Conservation (phyloP, 1,140 invertebrate genomes). For the Nylanderia fulva region DNA sequence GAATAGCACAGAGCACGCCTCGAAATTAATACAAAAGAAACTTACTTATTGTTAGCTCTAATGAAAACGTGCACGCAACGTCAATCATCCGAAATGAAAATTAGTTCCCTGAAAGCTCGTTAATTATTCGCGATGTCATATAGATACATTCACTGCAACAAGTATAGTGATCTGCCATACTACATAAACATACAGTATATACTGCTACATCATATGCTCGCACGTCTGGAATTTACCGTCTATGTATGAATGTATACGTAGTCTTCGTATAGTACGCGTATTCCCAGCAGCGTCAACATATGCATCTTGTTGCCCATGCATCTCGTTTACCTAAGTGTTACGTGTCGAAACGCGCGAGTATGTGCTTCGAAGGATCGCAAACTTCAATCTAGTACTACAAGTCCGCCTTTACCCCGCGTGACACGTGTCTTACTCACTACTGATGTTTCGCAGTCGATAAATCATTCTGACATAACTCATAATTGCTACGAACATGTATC, state of each 20-base stretch:
- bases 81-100: conserved; percentile 47
- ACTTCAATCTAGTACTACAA: conserved; percentile 24
- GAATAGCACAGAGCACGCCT: neutral
- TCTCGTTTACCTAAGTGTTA: conserved; percentile 30
- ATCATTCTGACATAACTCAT: conserved; percentile 45
- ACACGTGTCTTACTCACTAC: conserved; percentile 43
- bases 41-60: neutral
- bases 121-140: conserved; percentile 46
- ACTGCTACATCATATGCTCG: neutral
- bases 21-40: neutral
- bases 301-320: neutral
- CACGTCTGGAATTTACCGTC: conserved; percentile 16
- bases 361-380: conserved; percentile 36
- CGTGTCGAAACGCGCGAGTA: conserved; percentile 40
- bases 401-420: conserved; percentile 29
- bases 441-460: conserved; percentile 40
- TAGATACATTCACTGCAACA: conserved; percentile 24
- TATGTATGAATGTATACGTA: conserved; percentile 11
- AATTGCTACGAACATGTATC: neutral
- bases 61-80: neutral
- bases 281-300: neutral
- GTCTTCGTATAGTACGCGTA: conserved; percentile 2
- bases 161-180: conserved; percentile 15
- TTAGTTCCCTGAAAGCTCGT: conserved; percentile 43
- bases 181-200: neutral